These are phyloP conservation scores for Planococcus citri DNA, from an alignment of 1,140 invertebrate genomes.

Conservation along the genomic window DNA sequence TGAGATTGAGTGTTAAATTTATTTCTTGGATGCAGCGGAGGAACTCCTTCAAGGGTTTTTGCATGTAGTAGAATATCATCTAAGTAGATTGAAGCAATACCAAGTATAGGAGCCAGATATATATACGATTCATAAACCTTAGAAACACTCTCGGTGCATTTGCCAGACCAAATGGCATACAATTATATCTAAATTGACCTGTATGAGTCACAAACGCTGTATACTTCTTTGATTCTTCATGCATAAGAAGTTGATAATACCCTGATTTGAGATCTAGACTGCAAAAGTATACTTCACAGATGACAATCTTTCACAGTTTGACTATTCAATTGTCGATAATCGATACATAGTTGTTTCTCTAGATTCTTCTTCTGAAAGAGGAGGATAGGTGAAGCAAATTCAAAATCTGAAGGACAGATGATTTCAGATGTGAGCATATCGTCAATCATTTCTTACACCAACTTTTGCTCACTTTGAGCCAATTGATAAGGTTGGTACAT, in stretches of 20 bases:
- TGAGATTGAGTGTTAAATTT: background rate
- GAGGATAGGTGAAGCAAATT: slow-evolving; percentile 12
- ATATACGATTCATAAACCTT: background rate
- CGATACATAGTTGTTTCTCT: background rate
- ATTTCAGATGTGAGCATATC: no score
- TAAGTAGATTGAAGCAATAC: no score
- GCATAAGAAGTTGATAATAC: slow-evolving; percentile 5
- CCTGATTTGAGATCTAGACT: slow-evolving; percentile 13
- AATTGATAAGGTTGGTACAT: background rate
- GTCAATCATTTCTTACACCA: slow-evolving; percentile 18
- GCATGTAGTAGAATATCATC: no score
- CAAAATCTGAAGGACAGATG: background rate
- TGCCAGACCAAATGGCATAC: no score
- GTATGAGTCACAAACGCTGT: no score
- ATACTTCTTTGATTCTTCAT: background rate
- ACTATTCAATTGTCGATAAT: no score
- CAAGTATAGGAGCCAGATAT: no score
- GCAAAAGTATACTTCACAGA: background rate
- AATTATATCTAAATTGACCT: no score
- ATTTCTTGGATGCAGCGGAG: background rate
- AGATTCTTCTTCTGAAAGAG: slow-evolving; percentile 10
- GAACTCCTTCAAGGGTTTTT: background rate
- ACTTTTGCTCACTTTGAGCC: background rate
- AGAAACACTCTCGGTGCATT: no score
- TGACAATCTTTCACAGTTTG: no score